Evolutionary conservation across 2,888 invertebrate genomes (phyloP), one percentile per base, ranked within the genome.

Genomic region (Pasiphila rectangulata): DNA sequence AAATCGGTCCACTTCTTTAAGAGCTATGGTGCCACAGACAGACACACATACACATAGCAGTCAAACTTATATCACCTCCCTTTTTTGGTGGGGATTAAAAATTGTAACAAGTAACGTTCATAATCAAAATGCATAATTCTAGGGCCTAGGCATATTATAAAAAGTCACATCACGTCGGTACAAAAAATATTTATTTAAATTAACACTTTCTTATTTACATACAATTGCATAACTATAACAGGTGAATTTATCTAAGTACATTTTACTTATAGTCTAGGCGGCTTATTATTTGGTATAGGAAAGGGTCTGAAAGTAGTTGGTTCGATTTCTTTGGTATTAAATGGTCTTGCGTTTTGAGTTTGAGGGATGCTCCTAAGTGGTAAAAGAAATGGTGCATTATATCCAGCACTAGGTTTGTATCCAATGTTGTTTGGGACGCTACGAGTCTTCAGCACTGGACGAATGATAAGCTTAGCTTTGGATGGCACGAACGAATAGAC

Each of bases 261-360:
- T 12, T 15, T 35, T 19, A 19, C 27, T 67, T 64, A 83, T 53
- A 74, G 38, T 54, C 70, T 76, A 51, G 83, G 84, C 5, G 80
- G 81, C 46, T 77, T 81, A 2, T 64, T 78, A 21, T 64, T 69
- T 7, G 79, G 69, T 43, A 71, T 69, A 15, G 59, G 64, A 29
- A 78, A 67, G 1, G 85, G 75, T 23, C 72, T 75, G 19, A 79
- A 73, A 0, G 85, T 85, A 10, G 81, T 81, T 0, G 75, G 73
- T 67, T 86, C 86, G 16, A 68, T 63, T 32, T 83, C 81, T 57
- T 75, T 74, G 6, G 66, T 45, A 47, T 51, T 67, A 4, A 56
- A 59, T 12, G 71, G 62, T 41, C 65, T 68, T 16, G 64, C 58
- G 23, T 65, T 72, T 61, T 72, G 72, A 3, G 64, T 51, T 2